A percentile compares a stretch with the other conserved stretches of the same genome.
phyloP scores from a whole-genome alignment of 2,888 invertebrate genomes.

The Platycheirus rosarum region DNA sequence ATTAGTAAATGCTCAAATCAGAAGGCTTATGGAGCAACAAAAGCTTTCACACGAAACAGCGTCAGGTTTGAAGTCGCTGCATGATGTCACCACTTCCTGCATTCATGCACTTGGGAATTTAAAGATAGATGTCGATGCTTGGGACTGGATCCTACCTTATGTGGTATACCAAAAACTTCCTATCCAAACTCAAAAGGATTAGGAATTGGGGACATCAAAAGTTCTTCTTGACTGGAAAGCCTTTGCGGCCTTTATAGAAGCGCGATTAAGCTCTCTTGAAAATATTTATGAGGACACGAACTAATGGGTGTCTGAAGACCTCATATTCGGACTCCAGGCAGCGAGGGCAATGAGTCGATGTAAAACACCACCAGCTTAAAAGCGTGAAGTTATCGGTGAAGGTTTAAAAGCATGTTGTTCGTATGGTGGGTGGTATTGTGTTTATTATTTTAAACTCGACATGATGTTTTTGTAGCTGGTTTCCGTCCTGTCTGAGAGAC shows the following conservation, averaged over 20 bases:
- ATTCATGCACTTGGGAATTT: constrained; percentile 12
- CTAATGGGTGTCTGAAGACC: too few species aligned
- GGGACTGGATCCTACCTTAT: constrained; percentile 6
- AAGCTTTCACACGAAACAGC: constrained; percentile 13
- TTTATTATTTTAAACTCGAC: too few species aligned
- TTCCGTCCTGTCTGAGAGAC: too few species aligned
- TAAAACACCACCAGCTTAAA: too few species aligned
- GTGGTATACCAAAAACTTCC: constrained; percentile 1
- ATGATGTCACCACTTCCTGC: not conserved
- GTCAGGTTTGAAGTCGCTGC: constrained; percentile 9
- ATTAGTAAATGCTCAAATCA: constrained; percentile 34
- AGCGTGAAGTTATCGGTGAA: too few species aligned
- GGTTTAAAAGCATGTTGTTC: too few species aligned
- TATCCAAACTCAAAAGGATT: constrained; percentile 3
- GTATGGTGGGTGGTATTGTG: too few species aligned
- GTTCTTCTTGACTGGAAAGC: constrained; percentile 29
- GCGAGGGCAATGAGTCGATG: too few species aligned
- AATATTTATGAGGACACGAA: not conserved
- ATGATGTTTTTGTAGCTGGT: too few species aligned
- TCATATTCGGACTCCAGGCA: too few species aligned
- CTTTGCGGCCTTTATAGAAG: constrained; percentile 15
- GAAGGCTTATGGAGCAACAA: constrained; percentile 18
- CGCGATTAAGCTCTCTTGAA: constrained; percentile 21
- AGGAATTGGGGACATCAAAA: constrained; percentile 22
- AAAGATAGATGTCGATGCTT: not conserved